Base-by-base conservation (phyloP, 2,888 invertebrate genomes). In the Zele albiditarsus region DNA sequence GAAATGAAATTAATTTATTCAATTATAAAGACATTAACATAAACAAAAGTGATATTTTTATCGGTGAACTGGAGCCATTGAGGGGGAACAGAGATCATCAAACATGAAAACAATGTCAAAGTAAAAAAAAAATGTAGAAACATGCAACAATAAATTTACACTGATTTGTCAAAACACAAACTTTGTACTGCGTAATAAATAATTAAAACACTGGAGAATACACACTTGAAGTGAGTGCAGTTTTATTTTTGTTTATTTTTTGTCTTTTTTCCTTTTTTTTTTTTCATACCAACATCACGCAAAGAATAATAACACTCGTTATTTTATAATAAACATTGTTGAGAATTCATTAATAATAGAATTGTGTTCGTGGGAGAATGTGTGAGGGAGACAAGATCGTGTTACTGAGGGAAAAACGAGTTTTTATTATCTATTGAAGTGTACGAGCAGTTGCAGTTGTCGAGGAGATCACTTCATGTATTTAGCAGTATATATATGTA, bases 51-150 rank as follows among this genome's bases (percentile, higher is more conserved):
- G 60, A 60, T n/a, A 28, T 28, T 25, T 60, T 60, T 60, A 60
- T 60, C 60, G 28, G 25, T 25, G 25, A 27, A 53, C 20, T 60
- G 28, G 4, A 14, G 27, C 27, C 60, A 60, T n/a, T 28, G 27
- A 28, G 28, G 60, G 60, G 60, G 20, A n/a, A 60, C 60, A 60
- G 60, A 60, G 60, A 60, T 60, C 60, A 60, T 10, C 28, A 28
- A 14, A 5, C 16, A 28, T 27, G 27, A n/a, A 14, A 28, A 60
- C 16, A 60, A 60, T 16, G 28, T 53, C 20, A 6, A 4, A 6
- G 20, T 20, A 53, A 53, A 6, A 4, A 6, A 53, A 53, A 53
- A 53, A 53, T 16, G 8, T 6, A 23, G 8, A 1, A 27, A 27
- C 5, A 23, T 25, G 5, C 2, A 66, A 46, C 46, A 66, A 25